These are phyloP conservation scores for Xyrauchen texanus DNA, from an alignment of 2,113 vertebrate genomes.

Conservation along the genomic window DNA sequence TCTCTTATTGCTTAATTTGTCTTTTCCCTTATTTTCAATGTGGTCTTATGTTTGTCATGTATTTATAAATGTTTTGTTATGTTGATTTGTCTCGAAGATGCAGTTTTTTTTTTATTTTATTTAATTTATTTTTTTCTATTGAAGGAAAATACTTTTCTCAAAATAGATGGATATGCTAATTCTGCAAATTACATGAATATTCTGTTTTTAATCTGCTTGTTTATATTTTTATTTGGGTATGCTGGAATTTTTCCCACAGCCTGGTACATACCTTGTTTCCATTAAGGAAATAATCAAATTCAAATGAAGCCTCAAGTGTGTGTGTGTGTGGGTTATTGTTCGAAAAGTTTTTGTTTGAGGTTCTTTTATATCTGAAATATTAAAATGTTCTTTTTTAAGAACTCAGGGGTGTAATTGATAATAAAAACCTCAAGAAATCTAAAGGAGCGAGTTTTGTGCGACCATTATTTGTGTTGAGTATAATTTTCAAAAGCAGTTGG, in stretches of 20 bases:
- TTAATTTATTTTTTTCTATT: too few relatives aligned
- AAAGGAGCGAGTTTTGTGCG: background rate
- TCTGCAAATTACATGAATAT: background rate
- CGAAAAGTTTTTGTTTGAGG: background rate
- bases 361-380: slow-evolving; percentile 36
- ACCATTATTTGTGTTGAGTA: background rate
- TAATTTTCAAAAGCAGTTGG: too few relatives aligned
- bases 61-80: slow-evolving; percentile 3
- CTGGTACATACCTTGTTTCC: background rate
- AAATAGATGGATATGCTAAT: background rate
- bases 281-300: background rate
- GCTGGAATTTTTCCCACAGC: slow-evolving; percentile 6
- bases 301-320: background rate
- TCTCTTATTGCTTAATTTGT: background rate
- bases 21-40: background rate
- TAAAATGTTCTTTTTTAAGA: slow-evolving; percentile 40
- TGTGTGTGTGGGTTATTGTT: background rate
- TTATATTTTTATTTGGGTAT: slow-evolving; percentile 15
- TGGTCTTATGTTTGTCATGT: background rate
- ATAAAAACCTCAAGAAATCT: slow-evolving; percentile 14
- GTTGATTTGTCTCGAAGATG: background rate
- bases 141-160: background rate
- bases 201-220: slow-evolving; percentile 3
- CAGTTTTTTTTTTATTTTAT: background rate
- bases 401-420: slow-evolving; percentile 1